phyloP scores from a whole-genome alignment of 2,797 vertebrate genomes.

The Selene dorsalis region DNA sequence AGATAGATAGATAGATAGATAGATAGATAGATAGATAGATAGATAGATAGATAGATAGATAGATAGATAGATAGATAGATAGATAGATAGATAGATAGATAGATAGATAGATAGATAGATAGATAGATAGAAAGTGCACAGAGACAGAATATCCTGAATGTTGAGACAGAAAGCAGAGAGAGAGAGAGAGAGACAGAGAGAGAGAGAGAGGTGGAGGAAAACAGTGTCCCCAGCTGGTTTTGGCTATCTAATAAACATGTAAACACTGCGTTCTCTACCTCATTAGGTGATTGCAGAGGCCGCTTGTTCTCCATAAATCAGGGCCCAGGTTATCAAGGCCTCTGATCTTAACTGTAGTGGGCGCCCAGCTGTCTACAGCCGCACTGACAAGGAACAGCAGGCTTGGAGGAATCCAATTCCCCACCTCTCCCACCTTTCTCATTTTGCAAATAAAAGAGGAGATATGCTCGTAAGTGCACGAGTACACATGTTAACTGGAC shows the following conservation, averaged over 20 bases:
- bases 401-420: conserved; percentile 92
- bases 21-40: background rate
- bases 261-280: conserved; percentile 96
- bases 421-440: conserved; percentile 81
- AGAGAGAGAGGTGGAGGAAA: conserved; percentile 52
- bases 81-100: conserved; percentile 3
- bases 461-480: conserved; percentile 71
- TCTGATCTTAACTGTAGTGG: conserved; percentile 96
- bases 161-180: conserved; percentile 24
- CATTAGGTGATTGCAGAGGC: conserved; percentile 95
- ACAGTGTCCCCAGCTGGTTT: conserved; percentile 91
- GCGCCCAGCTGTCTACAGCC: conserved; percentile 97
- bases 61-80: conserved; percentile 11
- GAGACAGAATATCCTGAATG: background rate
- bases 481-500: conserved; percentile 65
- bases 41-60: conserved; percentile 2
- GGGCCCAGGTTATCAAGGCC: conserved; percentile 95
- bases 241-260: conserved; percentile 99
- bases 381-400: conserved; percentile 88
- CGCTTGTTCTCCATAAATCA: conserved; percentile 93
- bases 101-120: conserved; percentile 6
- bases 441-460: conserved; percentile 81
- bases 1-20: conserved; percentile 23
- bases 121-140: background rate
- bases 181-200: background rate